phyloP scores from a whole-genome alignment of 2,888 invertebrate genomes.

The Epistrophella euchroma region DNA sequence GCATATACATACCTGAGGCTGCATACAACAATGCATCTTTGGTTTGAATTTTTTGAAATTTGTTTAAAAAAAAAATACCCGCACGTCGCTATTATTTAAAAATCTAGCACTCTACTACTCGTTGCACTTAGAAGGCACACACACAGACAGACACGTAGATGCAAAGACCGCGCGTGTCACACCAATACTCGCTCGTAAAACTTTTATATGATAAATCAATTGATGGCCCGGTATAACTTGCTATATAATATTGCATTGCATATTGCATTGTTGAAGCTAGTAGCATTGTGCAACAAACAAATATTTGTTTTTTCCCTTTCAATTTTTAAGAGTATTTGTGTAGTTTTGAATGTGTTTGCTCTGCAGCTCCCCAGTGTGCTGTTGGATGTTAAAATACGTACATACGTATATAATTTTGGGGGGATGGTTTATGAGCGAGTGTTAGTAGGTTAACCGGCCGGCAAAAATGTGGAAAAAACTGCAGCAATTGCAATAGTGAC shows the following conservation, averaged over 20 bases:
- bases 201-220: constrained; percentile 59
- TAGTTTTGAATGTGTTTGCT: background rate
- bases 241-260: constrained; percentile 24
- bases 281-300: constrained; percentile 59
- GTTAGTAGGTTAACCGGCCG: constrained; percentile 73
- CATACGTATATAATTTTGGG: constrained; percentile 6
- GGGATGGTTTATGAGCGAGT: constrained; percentile 54
- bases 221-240: constrained; percentile 49
- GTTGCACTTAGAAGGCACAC: constrained; percentile 11
- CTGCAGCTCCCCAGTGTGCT: background rate
- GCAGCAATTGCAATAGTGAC: constrained; percentile 61
- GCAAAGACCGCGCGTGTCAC: constrained; percentile 29
- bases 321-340: constrained; percentile 1
- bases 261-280: constrained; percentile 38
- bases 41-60: background rate
- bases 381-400: background rate
- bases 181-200: constrained; percentile 15
- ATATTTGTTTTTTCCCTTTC: constrained; percentile 48
- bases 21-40: background rate
- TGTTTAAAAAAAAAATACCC: constrained; percentile 1
- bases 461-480: constrained; percentile 62
- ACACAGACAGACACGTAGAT: constrained; percentile 9
- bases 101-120: constrained; percentile 9
- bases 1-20: constrained; percentile 1
- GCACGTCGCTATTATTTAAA: background rate